Conservation (phyloP, 2,113 vertebrate species). For the Laterallus jamaicensis region DNA sequence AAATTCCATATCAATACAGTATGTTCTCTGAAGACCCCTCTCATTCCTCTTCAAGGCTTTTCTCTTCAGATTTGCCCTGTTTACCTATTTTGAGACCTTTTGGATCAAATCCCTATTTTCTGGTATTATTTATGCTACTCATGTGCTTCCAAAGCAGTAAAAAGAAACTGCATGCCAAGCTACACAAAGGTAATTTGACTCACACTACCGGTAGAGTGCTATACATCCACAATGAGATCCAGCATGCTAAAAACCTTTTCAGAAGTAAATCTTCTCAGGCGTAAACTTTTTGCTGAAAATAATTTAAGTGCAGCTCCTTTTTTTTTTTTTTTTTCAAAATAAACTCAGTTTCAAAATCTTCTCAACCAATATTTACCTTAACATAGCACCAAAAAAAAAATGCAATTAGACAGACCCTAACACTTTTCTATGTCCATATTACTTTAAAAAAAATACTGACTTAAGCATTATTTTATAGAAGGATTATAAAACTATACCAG, state of each 20-base stretch:
- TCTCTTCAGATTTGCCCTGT: neutral
- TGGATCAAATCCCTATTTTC: neutral
- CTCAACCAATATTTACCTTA: neutral
- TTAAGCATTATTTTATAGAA: neutral
- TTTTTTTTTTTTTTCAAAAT: neutral
- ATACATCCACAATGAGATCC: neutral
- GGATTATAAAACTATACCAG: neutral
- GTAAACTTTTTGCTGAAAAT: neutral
- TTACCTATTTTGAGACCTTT: neutral
- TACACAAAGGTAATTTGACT: neutral
- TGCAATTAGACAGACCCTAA: neutral
- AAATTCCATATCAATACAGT: neutral
- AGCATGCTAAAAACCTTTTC: neutral
- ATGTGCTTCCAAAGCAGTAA: neutral
- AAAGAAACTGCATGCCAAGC: neutral
- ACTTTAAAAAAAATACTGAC: neutral
- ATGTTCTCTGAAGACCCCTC: neutral
- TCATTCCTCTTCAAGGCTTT: neutral
- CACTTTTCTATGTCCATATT: neutral
- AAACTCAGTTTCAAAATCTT: neutral
- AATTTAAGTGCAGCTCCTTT: neutral
- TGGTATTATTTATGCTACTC: neutral
- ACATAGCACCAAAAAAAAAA: neutral
- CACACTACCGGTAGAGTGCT: neutral
- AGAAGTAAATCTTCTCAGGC: neutral